Conservation (phyloP, 2,113 vertebrate genomes). For the Mus pahari region DNA sequence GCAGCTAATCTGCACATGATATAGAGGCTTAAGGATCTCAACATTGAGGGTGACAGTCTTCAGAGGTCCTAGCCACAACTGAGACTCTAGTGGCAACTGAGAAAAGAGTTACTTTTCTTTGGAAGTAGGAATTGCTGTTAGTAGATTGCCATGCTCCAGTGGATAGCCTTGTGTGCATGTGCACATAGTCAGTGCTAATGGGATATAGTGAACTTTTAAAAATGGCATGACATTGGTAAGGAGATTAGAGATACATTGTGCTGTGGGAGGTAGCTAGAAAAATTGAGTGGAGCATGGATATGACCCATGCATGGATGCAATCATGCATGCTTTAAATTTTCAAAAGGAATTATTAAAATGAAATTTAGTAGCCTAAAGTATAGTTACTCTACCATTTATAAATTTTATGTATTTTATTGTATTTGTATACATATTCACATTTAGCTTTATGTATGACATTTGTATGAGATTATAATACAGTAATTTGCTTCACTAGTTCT, state of each 20-base stretch:
- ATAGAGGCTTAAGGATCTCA: not conserved
- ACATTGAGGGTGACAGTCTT: not conserved
- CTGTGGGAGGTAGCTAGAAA: not conserved
- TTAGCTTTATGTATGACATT: not conserved
- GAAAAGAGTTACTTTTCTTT: not conserved
- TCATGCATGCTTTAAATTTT: not conserved
- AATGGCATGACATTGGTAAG: not conserved
- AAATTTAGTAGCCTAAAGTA: not conserved
- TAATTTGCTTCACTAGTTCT: not conserved
- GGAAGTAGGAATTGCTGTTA: no score
- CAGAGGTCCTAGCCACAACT: not conserved
- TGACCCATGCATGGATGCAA: not conserved
- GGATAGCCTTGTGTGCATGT: no score
- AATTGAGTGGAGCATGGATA: rapidly evolving
- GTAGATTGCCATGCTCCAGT: not conserved
- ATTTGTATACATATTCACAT: not conserved
- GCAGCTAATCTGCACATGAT: not conserved
- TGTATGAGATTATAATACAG: not conserved
- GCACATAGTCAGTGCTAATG: not conserved
- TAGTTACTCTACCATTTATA: not conserved
- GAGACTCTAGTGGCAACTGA: not conserved
- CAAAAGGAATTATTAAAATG: not conserved
- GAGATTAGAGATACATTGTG: not conserved
- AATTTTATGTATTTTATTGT: not conserved
- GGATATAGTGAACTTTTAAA: not conserved